Percentiles rank a stretch among this genome's conserved stretches.
These are phyloP conservation scores for Centropyge bicolor DNA, from an alignment of 2,797 vertebrate genomes.

Conservation along the genomic window DNA sequence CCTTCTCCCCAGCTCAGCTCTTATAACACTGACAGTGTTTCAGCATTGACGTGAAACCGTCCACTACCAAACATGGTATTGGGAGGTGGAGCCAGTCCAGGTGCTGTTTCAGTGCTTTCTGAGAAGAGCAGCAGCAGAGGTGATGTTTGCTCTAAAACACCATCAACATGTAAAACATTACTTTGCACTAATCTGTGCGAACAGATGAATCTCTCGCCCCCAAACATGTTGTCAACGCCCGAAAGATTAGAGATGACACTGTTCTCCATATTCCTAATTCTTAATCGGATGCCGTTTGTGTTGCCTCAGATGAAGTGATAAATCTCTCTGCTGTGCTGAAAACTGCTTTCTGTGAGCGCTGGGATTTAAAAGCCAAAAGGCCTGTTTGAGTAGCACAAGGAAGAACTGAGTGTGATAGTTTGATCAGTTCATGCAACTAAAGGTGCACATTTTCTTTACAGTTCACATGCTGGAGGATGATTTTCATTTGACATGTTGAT, in stretches of 20 bases:
- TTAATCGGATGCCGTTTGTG: slow-evolving; percentile 38
- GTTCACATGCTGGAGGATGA: neutral
- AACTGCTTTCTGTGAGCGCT: slow-evolving; percentile 11
- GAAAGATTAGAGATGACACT: slow-evolving; percentile 38
- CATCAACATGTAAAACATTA: neutral
- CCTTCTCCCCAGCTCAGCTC: slow-evolving; percentile 44
- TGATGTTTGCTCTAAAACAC: slow-evolving; percentile 1
- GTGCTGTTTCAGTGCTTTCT: neutral
- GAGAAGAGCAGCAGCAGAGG: neutral
- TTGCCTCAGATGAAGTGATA: slow-evolving; percentile 22
- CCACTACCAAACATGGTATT: neutral
- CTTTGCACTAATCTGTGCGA: slow-evolving; percentile 40
- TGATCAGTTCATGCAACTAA: slow-evolving; percentile 5
- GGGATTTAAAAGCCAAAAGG: neutral
- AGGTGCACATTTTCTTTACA: slow-evolving; percentile 9
- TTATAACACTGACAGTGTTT: neutral
- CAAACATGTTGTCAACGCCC: slow-evolving; percentile 38
- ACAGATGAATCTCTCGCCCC: slow-evolving; percentile 28
- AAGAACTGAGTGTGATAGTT: neutral
- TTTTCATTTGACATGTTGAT: neutral
- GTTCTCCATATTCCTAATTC: slow-evolving; percentile 11
- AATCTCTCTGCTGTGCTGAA: slow-evolving; percentile 13
- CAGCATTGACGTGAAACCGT: neutral
- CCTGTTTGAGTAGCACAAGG: slow-evolving; percentile 13
- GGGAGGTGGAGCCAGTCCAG: neutral